Conservation (phyloP, 2,888 invertebrate species). For the Geophilus truncorum region DNA sequence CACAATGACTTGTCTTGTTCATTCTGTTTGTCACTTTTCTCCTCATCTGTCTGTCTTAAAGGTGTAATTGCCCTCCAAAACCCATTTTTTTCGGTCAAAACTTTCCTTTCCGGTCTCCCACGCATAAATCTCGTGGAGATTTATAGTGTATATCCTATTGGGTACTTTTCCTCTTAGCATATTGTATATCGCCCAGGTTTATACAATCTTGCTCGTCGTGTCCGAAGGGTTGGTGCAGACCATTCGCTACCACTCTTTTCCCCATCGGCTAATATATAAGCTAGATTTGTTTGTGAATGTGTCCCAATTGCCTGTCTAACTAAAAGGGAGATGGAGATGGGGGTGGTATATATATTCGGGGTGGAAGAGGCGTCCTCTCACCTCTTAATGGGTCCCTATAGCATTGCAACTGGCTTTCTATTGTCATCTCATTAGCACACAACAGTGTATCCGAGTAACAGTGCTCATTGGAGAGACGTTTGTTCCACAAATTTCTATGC, state of each 20-base stretch:
- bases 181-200: not conserved
- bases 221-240: not conserved
- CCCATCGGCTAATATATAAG: not conserved
- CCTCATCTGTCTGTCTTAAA: not conserved
- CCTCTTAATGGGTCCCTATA: not conserved
- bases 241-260: not conserved
- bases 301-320: not conserved
- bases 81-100: not conserved
- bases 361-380: not conserved
- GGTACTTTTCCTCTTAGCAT: not conserved
- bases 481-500: not conserved
- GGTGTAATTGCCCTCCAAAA: not conserved
- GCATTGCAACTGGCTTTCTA: not conserved
- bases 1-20: not conserved
- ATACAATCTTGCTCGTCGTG: not conserved
- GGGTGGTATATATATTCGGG: not conserved
- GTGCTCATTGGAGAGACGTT: not conserved
- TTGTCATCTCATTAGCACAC: conserved; percentile 18
- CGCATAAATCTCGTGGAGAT: not conserved
- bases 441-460: not conserved
- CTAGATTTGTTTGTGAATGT: conserved; percentile 12
- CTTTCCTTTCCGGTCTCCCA: not conserved
- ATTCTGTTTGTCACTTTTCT: not conserved
- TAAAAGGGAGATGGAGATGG: not conserved
- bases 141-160: not conserved